These are phyloP conservation scores for Vulpes lagopus DNA, from an alignment of 2,113 vertebrate species.

Conservation along the genomic window DNA sequence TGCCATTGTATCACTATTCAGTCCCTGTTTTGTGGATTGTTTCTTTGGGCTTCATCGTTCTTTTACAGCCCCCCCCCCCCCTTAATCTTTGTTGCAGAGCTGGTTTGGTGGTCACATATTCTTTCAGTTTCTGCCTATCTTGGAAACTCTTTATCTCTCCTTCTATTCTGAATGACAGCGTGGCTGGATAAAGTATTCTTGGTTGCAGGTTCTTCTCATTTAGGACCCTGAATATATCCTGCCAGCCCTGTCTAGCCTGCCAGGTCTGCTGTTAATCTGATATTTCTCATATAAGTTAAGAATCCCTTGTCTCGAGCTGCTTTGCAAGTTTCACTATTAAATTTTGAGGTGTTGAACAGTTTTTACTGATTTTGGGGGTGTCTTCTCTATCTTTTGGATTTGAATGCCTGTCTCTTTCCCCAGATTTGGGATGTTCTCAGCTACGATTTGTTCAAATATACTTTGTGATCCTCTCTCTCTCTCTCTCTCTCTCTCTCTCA, in stretches of 20 bases:
- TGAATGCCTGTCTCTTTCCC: background rate
- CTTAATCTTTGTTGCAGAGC: background rate
- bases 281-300: too few relatives aligned
- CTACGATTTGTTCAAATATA: background rate
- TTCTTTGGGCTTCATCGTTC: too few relatives aligned
- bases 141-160: background rate
- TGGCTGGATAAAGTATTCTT: background rate
- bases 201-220: background rate
- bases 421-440: background rate
- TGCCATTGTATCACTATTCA: background rate
- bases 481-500: background rate
- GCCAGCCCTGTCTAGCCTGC: background rate
- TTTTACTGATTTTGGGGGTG: background rate
- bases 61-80: too few relatives aligned
- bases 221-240: background rate
- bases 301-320: too few relatives aligned
- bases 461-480: background rate
- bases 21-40: too few relatives aligned
- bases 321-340: too few relatives aligned
- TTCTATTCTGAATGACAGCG: background rate
- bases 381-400: background rate
- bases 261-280: background rate
- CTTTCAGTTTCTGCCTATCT: background rate
- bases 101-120: background rate
- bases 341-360: too few relatives aligned